phyloP scores from a whole-genome alignment of 1,140 invertebrate species.

The Heliconius melpomene region DNA sequence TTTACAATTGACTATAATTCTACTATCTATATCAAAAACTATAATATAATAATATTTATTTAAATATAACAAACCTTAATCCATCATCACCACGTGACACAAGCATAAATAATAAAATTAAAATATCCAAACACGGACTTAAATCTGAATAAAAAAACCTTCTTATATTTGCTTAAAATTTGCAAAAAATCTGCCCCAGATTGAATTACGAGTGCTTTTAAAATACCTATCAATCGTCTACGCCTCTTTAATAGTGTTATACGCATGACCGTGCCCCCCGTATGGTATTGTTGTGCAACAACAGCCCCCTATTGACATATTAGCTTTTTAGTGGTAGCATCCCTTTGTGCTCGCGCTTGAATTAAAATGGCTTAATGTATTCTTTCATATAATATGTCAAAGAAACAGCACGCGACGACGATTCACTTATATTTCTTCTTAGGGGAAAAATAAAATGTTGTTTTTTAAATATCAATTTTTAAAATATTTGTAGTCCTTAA shows the following conservation, averaged over 20 bases:
- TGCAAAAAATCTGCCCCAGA: slow-evolving; percentile 27
- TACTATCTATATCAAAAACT: background rate
- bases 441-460: background rate
- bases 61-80: background rate
- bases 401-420: slow-evolving; percentile 30
- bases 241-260: slow-evolving; percentile 52
- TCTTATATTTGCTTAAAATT: slow-evolving; percentile 21
- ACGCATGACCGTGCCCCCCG: slow-evolving; percentile 61
- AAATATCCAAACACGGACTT: slow-evolving; percentile 7
- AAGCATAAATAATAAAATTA: slow-evolving; percentile 15
- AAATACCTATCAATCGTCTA: slow-evolving; percentile 66
- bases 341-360: slow-evolving; percentile 51
- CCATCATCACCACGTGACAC: slow-evolving; percentile 3
- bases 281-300: slow-evolving; percentile 71
- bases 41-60: background rate
- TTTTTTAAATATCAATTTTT: too few species aligned
- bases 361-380: slow-evolving; percentile 24
- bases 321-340: slow-evolving; percentile 65
- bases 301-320: slow-evolving; percentile 66
- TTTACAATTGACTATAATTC: background rate
- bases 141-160: background rate
- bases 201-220: slow-evolving; percentile 28
- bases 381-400: slow-evolving; percentile 19
- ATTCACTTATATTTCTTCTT: background rate
- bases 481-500: too few species aligned